Evolutionary conservation across 2,113 vertebrate species (phyloP).

Genomic region (Azemiops feae): DNA sequence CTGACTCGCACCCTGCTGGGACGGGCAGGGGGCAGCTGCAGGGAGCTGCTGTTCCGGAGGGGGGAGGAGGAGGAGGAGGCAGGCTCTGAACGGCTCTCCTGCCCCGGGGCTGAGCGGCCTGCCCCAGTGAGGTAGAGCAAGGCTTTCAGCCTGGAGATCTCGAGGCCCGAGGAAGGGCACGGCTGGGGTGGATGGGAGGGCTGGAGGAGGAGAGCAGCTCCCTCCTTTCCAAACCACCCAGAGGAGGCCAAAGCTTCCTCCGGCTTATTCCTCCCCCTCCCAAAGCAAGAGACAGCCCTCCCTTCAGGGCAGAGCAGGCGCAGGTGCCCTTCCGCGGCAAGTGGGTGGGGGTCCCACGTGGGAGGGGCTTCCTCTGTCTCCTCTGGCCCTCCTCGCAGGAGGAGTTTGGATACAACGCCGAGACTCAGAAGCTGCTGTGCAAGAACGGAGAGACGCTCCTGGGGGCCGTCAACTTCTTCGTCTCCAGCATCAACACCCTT

Average conservation of each 20-base stretch:
- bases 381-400: constrained; percentile 73
- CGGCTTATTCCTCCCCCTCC: not conserved
- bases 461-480: constrained; percentile 95
- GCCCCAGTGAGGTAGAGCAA: not conserved
- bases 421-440: constrained; percentile 95
- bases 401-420: constrained; percentile 96
- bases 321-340: no score
- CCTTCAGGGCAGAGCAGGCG: no score
- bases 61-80: not conserved
- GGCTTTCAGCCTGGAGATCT: not conserved
- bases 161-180: not conserved
- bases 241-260: not conserved
- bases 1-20: not conserved
- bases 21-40: not conserved
- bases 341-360: not conserved
- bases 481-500: constrained; percentile 95
- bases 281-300: not conserved
- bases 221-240: not conserved
- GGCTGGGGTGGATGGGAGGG: not conserved
- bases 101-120: no score
- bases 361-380: not conserved
- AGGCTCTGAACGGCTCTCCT: not conserved
- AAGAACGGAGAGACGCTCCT: constrained; percentile 95
- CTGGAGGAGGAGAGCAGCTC: not conserved
- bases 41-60: not conserved